Percentiles rank a stretch among this genome's conserved stretches.
These are phyloP conservation scores for Hirtodrosophila confusa DNA, from an alignment of 2,888 invertebrate species.

Conservation along the genomic window DNA sequence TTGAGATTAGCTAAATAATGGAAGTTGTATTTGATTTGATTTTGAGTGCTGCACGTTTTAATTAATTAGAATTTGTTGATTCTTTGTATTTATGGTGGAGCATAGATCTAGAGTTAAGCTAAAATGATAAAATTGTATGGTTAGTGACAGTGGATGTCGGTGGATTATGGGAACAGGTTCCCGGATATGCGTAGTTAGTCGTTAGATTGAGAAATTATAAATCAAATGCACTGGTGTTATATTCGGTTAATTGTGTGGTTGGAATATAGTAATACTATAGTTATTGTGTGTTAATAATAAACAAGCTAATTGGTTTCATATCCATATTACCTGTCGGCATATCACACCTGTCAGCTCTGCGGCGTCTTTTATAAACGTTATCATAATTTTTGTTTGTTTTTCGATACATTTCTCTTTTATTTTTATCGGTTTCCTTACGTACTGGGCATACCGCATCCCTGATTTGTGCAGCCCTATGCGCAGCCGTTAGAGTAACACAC, in stretches of 20 bases:
- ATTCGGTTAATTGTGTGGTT: constrained; percentile 36
- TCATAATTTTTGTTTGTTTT: not conserved
- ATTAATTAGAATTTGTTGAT: constrained; percentile 1
- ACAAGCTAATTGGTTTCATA: constrained; percentile 46
- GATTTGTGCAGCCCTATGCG: not conserved
- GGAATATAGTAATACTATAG: constrained; percentile 17
- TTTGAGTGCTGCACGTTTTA: constrained; percentile 19
- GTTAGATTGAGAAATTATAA: constrained; percentile 14
- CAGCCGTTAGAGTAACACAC: not conserved
- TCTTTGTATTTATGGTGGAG: not conserved
- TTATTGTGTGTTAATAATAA: constrained; percentile 18
- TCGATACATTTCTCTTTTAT: constrained; percentile 1
- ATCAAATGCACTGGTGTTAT: constrained; percentile 36
- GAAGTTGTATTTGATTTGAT: constrained; percentile 5
- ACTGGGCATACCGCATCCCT: too few species aligned
- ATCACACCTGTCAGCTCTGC: constrained; percentile 33
- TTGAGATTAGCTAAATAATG: constrained; percentile 15
- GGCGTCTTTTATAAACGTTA: constrained; percentile 1
- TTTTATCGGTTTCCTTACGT: constrained; percentile 13
- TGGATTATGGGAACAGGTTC: not conserved
- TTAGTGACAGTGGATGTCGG: constrained; percentile 26
- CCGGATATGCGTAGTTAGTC: constrained; percentile 20
- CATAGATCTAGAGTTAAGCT: constrained; percentile 17
- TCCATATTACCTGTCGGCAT: constrained; percentile 61
- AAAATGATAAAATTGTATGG: constrained; percentile 19